phyloP scores from a whole-genome alignment of 2,888 invertebrate genomes.

The Podabrus alpinus region DNA sequence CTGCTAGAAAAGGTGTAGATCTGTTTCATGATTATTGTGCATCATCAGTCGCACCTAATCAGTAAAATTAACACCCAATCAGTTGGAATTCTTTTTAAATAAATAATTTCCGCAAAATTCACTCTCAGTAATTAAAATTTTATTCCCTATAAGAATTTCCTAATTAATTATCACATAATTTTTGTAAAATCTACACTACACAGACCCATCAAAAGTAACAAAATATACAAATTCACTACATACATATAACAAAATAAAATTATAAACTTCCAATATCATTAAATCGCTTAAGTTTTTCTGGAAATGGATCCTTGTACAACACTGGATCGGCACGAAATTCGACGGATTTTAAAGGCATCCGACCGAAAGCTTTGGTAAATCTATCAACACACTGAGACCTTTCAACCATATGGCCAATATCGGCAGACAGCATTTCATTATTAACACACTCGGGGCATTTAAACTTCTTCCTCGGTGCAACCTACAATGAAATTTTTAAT shows the following conservation, averaged over 20 bases:
- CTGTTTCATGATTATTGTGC: too few species aligned
- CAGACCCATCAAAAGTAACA: not conserved
- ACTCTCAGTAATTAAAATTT: not conserved
- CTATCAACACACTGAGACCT: constrained; percentile 87
- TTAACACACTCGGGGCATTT: constrained; percentile 94
- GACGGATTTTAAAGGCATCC: constrained; percentile 84
- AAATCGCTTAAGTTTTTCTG: constrained; percentile 84
- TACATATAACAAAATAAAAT: not conserved
- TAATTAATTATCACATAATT: not conserved
- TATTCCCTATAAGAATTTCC: not conserved
- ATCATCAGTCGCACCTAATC: too few species aligned
- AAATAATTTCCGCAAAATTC: not conserved
- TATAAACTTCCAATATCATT: constrained; percentile 89
- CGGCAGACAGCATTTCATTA: constrained; percentile 92
- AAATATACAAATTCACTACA: not conserved
- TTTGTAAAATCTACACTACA: not conserved
- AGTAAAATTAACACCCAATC: too few species aligned
- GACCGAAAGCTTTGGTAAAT: constrained; percentile 75
- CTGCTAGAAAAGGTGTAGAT: too few species aligned
- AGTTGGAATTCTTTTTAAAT: not conserved
- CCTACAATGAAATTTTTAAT: constrained; percentile 58
- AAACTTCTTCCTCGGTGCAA: constrained; percentile 94
- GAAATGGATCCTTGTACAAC: constrained; percentile 83
- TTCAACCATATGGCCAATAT: constrained; percentile 90
- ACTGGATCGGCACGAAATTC: constrained; percentile 96